Evolutionary conservation across 1,140 invertebrate genomes (phyloP), one percentile per base, ranked within the genome.

Genomic region (Sycobia sp.): DNA sequence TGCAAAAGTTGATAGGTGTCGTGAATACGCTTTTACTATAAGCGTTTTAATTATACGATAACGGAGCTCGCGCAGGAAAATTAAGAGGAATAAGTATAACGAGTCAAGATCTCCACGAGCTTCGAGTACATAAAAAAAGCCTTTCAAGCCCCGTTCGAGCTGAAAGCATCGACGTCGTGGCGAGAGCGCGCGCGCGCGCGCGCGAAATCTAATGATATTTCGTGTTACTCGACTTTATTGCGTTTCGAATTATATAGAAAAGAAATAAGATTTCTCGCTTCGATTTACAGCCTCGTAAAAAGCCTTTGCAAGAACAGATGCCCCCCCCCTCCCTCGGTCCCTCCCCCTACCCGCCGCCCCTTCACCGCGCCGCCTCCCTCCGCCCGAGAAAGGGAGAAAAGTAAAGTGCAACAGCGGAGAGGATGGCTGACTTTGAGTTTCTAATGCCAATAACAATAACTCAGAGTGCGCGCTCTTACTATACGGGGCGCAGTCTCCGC

Each of bases 201-300:
- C 14, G 14, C 11, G 34, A 46, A 44, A 20, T 46, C 38, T 3
- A 20, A 18, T n/a, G n/a, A 46, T 44, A 53, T 29, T 53, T 44
- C 20, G 16, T 53, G 18, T 20, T 41, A 25, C 58, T 25, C 29
- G 34, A 47, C 16, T 46, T 47, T 46, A 47, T 62, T 54, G 41
- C 50, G 50, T 54, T 38, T 25, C 59, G 50, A 62, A 62, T 62
- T 34, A 54, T 20, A 46, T 38, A 62, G 38, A 47, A 62, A 11
- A 32, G 47, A 38, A 62, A 38, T 62, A 41, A 62, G 34, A 55
- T 62, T 53, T 38, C 60, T 47, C 60, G 51, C 29, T 29, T 46
- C 16, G 60, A 62, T 62, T 62, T 62, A 62, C 43, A 47, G 60
- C 51, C 32, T 62, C 60, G 51, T 62, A 62, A 62, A 62, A 62